Base-by-base conservation (phyloP, 2,113 vertebrate species). In the Corythornis cristatus region DNA sequence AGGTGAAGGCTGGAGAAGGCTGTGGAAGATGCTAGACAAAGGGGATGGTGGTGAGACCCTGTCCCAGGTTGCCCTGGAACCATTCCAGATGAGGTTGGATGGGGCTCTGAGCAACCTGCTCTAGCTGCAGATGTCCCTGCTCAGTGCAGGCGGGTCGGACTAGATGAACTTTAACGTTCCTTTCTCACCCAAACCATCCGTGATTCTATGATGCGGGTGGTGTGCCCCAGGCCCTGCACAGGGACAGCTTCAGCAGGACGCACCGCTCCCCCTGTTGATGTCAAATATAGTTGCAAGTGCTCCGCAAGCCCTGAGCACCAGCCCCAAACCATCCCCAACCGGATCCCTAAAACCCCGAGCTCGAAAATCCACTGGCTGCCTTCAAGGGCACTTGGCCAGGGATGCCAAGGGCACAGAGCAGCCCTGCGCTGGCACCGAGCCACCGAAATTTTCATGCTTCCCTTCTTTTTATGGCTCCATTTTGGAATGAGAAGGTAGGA, bases 211-310 rank as follows among this genome's bases (percentile, higher is more conserved):
- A 18, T 33, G 65, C 45, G 3, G 62, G 18, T 23, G 74, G n/a
- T 13, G 0, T 1, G 14, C 53, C 72, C 70, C 70, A 8, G 31
- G 37, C 17, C 46, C 22, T 3, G 71, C 5, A 0, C 33, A 6
- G 68, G 46, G 46, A 71, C 66, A 33, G 65, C 76, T 29, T 60
- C 78, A 7, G 9, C 70, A 90, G 83, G 91, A 46, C 65, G 15
- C 53, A 9, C 78, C 71, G 78, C 96, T 95, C 93, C 89, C 94
- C 85, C 78, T 93, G 84, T 75, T 87, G 94, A 65, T 89, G 58
- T 54, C 89, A 33, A 58, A 26, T 17, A 33, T 17, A 53, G 75
- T 50, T 93, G 90, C 96, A 96, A 83, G 89, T 6, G 58, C 85
- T 83, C 35, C 33, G 1, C 51, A 73, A 73, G 13, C 72, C 68